phyloP scores from a whole-genome alignment of 2,797 vertebrate species.

The Threskiornis aethiopicus region DNA sequence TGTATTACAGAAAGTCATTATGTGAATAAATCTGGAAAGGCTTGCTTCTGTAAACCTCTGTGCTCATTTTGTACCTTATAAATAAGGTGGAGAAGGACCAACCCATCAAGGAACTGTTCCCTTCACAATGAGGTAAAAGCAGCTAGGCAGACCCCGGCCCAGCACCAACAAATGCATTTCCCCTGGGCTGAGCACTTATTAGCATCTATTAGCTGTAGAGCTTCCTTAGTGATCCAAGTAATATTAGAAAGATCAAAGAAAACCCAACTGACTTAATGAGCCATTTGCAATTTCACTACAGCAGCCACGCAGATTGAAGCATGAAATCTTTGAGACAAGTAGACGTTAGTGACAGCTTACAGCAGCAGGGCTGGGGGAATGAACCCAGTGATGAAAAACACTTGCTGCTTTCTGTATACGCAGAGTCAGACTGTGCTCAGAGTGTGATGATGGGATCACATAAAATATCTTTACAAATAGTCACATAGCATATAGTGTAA shows the following conservation, averaged over 20 bases:
- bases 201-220: conserved; percentile 14
- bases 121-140: neutral
- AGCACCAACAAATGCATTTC: neutral
- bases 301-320: neutral
- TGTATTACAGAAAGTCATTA: neutral
- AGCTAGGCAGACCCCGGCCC: neutral
- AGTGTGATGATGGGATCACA: neutral
- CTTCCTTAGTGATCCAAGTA: conserved; percentile 13
- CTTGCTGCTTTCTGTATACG: neutral
- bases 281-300: conserved; percentile 43
- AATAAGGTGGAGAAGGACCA: neutral
- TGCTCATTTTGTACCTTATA: neutral
- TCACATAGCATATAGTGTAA: neutral
- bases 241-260: conserved; percentile 44
- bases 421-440: neutral
- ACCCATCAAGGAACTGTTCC: neutral
- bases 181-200: neutral
- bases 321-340: conserved; percentile 14
- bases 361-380: neutral
- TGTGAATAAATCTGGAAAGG: neutral
- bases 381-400: neutral
- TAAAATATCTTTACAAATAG: neutral
- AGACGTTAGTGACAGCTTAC: conserved; percentile 6
- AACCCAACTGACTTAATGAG: conserved; percentile 25
- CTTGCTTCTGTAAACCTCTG: neutral